phyloP scores from a whole-genome alignment of 2,113 vertebrate genomes.

The Pelobates fuscus region DNA sequence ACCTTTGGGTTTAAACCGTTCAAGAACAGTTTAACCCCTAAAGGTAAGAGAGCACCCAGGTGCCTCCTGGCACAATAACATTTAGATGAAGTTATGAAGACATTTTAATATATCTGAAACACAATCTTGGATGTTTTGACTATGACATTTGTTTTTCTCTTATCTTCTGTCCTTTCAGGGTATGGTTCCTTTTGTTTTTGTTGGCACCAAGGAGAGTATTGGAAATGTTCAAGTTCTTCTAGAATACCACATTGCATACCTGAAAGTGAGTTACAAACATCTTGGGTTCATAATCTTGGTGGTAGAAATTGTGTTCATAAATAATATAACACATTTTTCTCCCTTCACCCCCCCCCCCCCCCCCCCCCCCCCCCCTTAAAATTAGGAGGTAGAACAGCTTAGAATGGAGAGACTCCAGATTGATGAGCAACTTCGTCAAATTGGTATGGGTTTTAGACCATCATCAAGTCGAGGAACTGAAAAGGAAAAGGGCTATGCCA shows the following conservation, averaged over 20 bases:
- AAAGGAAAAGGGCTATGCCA: constrained; percentile 83
- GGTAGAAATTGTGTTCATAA: background rate
- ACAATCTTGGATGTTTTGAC: no score
- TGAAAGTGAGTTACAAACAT: constrained; percentile 81
- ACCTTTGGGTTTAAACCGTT: no score
- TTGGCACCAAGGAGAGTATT: constrained; percentile 96
- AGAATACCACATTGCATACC: constrained; percentile 95
- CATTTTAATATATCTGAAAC: background rate
- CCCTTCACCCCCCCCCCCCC: no score
- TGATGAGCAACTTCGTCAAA: constrained; percentile 93
- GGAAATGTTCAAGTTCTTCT: constrained; percentile 93
- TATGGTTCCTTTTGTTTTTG: constrained; percentile 97
- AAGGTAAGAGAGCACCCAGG: no score
- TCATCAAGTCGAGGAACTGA: constrained; percentile 74
- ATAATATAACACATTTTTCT: background rate
- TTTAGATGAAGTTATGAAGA: background rate
- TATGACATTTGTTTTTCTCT: background rate
- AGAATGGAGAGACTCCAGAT: constrained; percentile 95
- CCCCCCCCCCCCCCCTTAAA: no score
- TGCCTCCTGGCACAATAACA: no score
- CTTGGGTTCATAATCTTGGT: background rate
- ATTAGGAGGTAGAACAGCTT: constrained; percentile 95
- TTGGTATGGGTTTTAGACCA: constrained; percentile 91
- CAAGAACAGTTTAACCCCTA: no score
- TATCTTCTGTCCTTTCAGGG: constrained; percentile 72